These are phyloP conservation scores for Drosophila percnosoma DNA, from an alignment of 2,888 invertebrate species.

Conservation along the genomic window DNA sequence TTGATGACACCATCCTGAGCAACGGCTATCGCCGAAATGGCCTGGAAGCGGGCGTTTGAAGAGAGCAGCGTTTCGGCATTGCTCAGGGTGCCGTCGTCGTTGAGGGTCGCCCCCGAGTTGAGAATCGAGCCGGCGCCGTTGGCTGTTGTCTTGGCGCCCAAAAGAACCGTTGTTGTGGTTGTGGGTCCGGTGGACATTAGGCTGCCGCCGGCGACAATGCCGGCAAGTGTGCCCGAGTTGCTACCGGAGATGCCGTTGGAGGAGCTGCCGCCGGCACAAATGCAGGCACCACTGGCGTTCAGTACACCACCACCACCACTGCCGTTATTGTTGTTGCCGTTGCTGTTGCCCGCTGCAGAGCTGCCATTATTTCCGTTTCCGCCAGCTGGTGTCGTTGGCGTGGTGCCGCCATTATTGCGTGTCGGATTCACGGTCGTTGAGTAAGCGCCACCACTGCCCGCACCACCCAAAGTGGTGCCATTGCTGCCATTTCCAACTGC, in stretches of 20 bases:
- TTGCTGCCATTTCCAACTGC: conserved; percentile 79
- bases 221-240: conserved; percentile 72
- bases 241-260: conserved; percentile 34
- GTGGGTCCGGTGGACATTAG: conserved; percentile 84
- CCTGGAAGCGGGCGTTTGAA: conserved; percentile 95
- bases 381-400: conserved; percentile 81
- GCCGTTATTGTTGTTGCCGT: conserved; percentile 26
- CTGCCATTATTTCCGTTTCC: conserved; percentile 74
- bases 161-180: conserved; percentile 83
- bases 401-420: conserved; percentile 81
- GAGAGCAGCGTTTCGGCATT: conserved; percentile 94
- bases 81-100: conserved; percentile 85
- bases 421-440: conserved; percentile 83
- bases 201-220: conserved; percentile 81
- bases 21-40: conserved; percentile 95
- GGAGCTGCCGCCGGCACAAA: conserved; percentile 51
- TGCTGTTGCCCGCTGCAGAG: conserved; percentile 52
- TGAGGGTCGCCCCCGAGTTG: conserved; percentile 74
- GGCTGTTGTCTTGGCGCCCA: conserved; percentile 83
- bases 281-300: conserved; percentile 50
- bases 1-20: conserved; percentile 98
- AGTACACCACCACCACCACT: conserved; percentile 28
- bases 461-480: conserved; percentile 69
- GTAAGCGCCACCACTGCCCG: conserved; percentile 71
- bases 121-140: conserved; percentile 61